Conservation (phyloP, 2,113 vertebrate genomes). For the Callithrix jacchus region DNA sequence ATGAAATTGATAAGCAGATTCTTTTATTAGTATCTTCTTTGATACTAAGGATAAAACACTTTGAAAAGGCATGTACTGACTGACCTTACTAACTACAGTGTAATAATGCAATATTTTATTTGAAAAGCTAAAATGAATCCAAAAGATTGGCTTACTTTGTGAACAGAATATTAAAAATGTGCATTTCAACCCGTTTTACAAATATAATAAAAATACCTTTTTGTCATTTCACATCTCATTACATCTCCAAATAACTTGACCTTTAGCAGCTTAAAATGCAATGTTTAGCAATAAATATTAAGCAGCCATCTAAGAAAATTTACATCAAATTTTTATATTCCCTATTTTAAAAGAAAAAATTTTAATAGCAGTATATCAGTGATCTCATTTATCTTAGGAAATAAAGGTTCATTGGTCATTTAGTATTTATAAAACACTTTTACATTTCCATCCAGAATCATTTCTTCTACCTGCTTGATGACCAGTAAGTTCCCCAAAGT, state of each 20-base stretch:
- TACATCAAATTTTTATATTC: constrained; percentile 49
- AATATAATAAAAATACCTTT: constrained; percentile 53
- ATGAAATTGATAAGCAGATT: constrained; percentile 59
- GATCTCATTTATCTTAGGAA: not conserved
- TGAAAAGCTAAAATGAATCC: constrained; percentile 53
- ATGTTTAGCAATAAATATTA: constrained; percentile 10
- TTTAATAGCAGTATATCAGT: not conserved
- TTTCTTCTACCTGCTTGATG: not conserved
- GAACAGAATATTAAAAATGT: constrained; percentile 35
- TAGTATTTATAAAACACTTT: not conserved
- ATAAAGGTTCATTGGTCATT: not conserved
- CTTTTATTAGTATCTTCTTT: constrained; percentile 51
- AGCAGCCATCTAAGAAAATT: constrained; percentile 10
- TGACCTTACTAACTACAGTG: constrained; percentile 41
- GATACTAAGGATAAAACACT: constrained; percentile 55
- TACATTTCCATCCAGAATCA: not conserved
- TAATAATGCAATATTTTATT: constrained; percentile 15
- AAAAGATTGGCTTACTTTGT: constrained; percentile 47
- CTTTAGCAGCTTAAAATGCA: constrained; percentile 31
- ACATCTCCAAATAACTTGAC: constrained; percentile 20
- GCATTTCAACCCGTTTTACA: not conserved
- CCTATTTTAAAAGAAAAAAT: not conserved
- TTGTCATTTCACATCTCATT: constrained; percentile 34
- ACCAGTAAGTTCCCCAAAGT: not conserved
- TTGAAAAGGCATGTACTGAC: constrained; percentile 32